Conservation (phyloP, 2,797 vertebrate genomes). For the Sebastes diploproa region DNA sequence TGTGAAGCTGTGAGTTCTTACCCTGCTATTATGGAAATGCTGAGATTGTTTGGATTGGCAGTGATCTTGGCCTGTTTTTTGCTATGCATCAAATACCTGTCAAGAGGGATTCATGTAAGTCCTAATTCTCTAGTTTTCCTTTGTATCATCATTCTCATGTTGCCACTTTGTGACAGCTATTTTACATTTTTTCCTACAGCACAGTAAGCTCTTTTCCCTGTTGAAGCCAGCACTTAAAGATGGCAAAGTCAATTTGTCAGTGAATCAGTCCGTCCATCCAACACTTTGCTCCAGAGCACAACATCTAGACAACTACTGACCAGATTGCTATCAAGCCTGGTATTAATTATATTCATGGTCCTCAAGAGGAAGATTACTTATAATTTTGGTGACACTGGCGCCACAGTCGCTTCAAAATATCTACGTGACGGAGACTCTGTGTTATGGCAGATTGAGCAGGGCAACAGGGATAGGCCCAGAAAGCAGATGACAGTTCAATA, state of each 20-base stretch:
- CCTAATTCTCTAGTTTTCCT: neutral
- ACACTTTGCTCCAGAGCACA: neutral
- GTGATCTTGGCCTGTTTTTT: neutral
- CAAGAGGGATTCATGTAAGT: neutral
- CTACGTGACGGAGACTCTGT: neutral
- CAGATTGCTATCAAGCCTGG: neutral
- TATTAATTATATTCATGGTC: neutral
- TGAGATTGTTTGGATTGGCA: neutral
- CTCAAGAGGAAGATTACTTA: neutral
- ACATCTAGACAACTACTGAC: neutral
- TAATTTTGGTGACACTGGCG: neutral
- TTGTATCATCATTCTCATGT: neutral
- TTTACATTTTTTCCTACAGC: neutral
- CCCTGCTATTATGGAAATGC: neutral
- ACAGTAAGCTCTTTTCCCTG: neutral
- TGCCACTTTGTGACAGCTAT: neutral
- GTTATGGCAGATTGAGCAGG: rapidly evolving
- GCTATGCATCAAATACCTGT: neutral
- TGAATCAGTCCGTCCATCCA: neutral
- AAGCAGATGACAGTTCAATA: neutral
- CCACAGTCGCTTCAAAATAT: neutral
- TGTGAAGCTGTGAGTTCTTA: neutral
- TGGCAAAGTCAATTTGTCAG: neutral
- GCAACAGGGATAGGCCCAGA: neutral
- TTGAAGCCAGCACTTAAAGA: neutral